Base-by-base conservation (phyloP, 2,113 vertebrate species). In the Plotosus lineatus region DNA sequence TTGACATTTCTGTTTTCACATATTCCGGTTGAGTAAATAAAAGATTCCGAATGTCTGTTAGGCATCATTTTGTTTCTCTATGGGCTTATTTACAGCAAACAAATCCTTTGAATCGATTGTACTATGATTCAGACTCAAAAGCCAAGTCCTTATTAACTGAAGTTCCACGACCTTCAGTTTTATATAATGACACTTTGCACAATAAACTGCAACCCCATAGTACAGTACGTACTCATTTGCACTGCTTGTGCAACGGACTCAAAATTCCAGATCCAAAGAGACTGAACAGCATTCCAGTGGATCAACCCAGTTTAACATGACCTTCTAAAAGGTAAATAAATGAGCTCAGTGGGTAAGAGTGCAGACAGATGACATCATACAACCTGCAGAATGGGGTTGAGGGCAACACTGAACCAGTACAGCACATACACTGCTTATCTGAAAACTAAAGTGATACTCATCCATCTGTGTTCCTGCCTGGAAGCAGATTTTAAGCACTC, bases 371-470 rank as follows among this genome's bases (percentile, higher is more conserved):
- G 66, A 78, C 79, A 80, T 86, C 80, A 84, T 2, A 51, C 21
- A 31, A 51, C 28, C 68, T 1, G n/a, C 42, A 12, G 28, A 50
- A 36, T 1, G 0, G 17, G 19, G 9, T 4, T 11, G 19, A 73
- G 17, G 69, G 28, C n/a, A 50, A 31, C 3, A 9, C 6, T 72
- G 28, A 44, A 50, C 42, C 69, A 17, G 42, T 26, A 82, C 60
- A 81, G 80, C 78, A 78, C 76, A 79, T 48, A 65, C 73, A 60
- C 42, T 79, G 78, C 83, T 90, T 91, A 89, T 89, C 89, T 88
- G 65, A 72, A 63, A 77, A 77, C 81, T 88, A 78, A 75, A 85
- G 75, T n/a, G 46, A 73, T 66, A 4, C 82, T 82, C 76, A 71
- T 75, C 90, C 82, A 81, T 84, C 86, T 86, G 26, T 58, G 28